Base-by-base conservation (phyloP, 2,113 vertebrate genomes). In the Anoura caudifer region DNA sequence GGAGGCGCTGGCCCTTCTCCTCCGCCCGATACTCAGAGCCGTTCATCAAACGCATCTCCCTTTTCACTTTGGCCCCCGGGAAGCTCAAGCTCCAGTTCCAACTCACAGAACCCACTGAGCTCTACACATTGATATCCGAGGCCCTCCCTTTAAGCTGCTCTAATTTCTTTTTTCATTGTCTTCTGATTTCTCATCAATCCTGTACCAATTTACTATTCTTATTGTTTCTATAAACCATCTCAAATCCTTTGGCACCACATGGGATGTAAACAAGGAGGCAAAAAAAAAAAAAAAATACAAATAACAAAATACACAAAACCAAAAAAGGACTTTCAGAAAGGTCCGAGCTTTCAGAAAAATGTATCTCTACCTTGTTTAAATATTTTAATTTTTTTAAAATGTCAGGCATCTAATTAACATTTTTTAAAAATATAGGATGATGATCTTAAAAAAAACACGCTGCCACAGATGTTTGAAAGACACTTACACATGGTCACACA, bases 401-500 rank as follows among this genome's bases (percentile, higher is more conserved):
- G 56, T 94, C 87, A 87, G 67, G 36, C 52, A 85, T 56, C 20
- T 20, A 56, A 22, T 56, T 56, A 52, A 52, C 20, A 6, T n/a
- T n/a, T n/a, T n/a, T n/a, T n/a, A 83, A 56, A 54, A 88, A 84
- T 75, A 92, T 77, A 73, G 47, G 36, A 85, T 61, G n/a, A 36
- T 41, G 45, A 16, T 76, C 63, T 85, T 16, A 31, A 31, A 63
- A 63, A 61, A 61, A 7, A 12, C 26, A 31, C 56, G 54, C 22
- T 26, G 41, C 22, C 59, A 82, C 87, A 38, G 77, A 73, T 33
- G 85, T 95, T 95, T 97, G 95, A 96, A 97, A 24, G 97, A 67
- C 24, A 95, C 97, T 50, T 7, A 95, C 95, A 67, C 93, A 50
- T 87, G 96, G 98, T 94, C 90, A 84, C 94, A 61, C 82, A 95